Conservation (phyloP, 2,888 invertebrate genomes). For the Punctoribates punctum region DNA sequence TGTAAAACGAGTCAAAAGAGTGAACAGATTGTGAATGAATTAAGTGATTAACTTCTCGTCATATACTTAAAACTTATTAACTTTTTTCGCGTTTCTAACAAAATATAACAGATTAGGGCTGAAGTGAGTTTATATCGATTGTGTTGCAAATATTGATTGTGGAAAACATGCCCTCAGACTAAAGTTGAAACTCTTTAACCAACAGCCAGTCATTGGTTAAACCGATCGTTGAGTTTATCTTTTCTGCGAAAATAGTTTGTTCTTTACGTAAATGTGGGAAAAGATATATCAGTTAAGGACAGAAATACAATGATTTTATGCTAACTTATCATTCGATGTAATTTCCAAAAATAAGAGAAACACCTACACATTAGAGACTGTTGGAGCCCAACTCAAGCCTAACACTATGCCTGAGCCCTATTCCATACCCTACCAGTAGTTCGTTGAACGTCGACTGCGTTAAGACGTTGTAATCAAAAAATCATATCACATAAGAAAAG, state of each 20-base stretch:
- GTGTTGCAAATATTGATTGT: conserved; percentile 16
- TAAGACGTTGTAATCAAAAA: neutral
- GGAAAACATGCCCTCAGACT: neutral
- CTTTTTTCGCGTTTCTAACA: neutral
- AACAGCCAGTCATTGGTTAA: no score
- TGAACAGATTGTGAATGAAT: neutral
- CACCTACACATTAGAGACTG: conserved; percentile 6
- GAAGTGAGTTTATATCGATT: conserved; percentile 25
- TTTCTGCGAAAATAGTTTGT: neutral
- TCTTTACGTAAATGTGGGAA: neutral
- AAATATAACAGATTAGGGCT: conserved; percentile 16
- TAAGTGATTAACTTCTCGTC: no score
- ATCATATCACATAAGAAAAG: neutral
- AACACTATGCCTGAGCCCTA: neutral
- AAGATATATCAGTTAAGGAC: neutral
- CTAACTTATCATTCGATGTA: conserved; percentile 11
- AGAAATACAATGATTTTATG: conserved; percentile 9
- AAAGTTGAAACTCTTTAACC: neutral
- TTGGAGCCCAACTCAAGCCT: neutral
- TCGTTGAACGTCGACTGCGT: conserved; percentile 28
- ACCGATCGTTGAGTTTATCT: conserved; percentile 8
- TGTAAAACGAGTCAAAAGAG: neutral
- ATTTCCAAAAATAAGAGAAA: neutral
- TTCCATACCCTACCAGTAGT: neutral
- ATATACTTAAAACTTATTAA: conserved; percentile 22